These are phyloP conservation scores for Anoplius nigerrimus DNA, from an alignment of 2,888 invertebrate species.

Conservation along the genomic window DNA sequence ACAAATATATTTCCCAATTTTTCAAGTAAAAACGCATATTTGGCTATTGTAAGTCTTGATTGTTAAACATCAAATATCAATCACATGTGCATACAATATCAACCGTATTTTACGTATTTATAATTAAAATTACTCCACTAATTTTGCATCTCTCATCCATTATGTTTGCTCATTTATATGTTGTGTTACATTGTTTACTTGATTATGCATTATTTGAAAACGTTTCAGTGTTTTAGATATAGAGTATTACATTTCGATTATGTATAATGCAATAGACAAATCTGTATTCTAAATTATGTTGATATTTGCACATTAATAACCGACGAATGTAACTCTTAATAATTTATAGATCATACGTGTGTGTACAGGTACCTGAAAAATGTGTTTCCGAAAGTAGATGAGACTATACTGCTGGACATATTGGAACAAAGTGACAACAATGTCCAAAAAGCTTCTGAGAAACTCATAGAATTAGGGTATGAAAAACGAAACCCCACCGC, in stretches of 20 bases:
- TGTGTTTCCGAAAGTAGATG: conserved; percentile 93
- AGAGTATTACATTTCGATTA: conserved; percentile 19
- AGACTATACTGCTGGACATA: conserved; percentile 89
- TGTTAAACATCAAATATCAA: conserved; percentile 23
- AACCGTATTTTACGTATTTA: conserved; percentile 16
- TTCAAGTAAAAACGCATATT: background rate
- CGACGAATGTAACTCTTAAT: conserved; percentile 11
- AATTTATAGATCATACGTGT: conserved; percentile 26
- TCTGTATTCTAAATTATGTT: conserved; percentile 31
- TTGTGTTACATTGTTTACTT: background rate
- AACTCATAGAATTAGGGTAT: conserved; percentile 87
- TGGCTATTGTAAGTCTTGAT: conserved; percentile 3
- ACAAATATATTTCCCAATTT: conserved; percentile 9
- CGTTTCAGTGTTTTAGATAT: conserved; percentile 8
- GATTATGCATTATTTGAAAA: background rate
- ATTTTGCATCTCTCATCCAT: too few species aligned
- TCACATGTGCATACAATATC: conserved; percentile 49
- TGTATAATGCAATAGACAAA: conserved; percentile 1
- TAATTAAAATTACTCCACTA: background rate
- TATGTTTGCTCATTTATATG: too few species aligned
- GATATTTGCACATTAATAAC: conserved; percentile 23
- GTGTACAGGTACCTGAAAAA: conserved; percentile 89
- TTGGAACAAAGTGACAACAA: conserved; percentile 92
- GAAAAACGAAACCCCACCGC: conserved; percentile 83
- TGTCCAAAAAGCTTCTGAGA: conserved; percentile 91